Evolutionary conservation across 2,113 vertebrate genomes (phyloP).

Genomic region (Salvelinus sp.): DNA sequence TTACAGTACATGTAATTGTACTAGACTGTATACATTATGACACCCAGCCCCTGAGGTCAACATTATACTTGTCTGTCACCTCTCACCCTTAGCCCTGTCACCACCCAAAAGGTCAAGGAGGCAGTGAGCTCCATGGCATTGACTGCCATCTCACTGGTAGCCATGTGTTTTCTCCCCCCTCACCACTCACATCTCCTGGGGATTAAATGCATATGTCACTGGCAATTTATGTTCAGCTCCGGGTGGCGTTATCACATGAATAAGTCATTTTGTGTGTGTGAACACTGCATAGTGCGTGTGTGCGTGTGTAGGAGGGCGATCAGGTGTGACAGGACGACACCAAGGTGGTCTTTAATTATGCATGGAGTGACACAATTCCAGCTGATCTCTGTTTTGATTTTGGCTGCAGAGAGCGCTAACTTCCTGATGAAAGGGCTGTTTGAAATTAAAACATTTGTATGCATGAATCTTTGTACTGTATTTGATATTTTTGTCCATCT

Average conservation of each 20-base stretch:
- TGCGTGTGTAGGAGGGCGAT: slow-evolving; percentile 19
- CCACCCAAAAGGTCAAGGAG: slow-evolving; percentile 17
- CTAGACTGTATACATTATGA: no score
- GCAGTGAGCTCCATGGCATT: slow-evolving; percentile 43
- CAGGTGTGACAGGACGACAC: slow-evolving; percentile 32
- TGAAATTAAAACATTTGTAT: slow-evolving; percentile 18
- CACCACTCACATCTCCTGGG: slow-evolving; percentile 16
- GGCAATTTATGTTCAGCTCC: slow-evolving; percentile 43
- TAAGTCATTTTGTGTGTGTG: slow-evolving; percentile 37
- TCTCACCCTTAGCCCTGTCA: slow-evolving; percentile 33
- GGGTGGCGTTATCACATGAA: slow-evolving; percentile 41
- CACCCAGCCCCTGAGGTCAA: no score
- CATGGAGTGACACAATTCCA: slow-evolving; percentile 52
- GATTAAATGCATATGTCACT: slow-evolving; percentile 50
- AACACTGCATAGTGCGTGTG: slow-evolving; percentile 12
- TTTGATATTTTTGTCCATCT: background rate
- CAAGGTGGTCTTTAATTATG: slow-evolving; percentile 51
- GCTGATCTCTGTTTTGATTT: slow-evolving; percentile 57
- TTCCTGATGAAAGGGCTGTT: background rate
- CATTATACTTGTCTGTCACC: slow-evolving; percentile 15
- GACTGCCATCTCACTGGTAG: slow-evolving; percentile 19
- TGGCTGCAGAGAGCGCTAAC: slow-evolving; percentile 21
- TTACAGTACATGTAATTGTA: no score
- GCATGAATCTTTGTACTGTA: background rate
- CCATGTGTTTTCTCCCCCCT: slow-evolving; percentile 15